phyloP scores from a whole-genome alignment of 2,888 invertebrate species.

The Ophion costatus region DNA sequence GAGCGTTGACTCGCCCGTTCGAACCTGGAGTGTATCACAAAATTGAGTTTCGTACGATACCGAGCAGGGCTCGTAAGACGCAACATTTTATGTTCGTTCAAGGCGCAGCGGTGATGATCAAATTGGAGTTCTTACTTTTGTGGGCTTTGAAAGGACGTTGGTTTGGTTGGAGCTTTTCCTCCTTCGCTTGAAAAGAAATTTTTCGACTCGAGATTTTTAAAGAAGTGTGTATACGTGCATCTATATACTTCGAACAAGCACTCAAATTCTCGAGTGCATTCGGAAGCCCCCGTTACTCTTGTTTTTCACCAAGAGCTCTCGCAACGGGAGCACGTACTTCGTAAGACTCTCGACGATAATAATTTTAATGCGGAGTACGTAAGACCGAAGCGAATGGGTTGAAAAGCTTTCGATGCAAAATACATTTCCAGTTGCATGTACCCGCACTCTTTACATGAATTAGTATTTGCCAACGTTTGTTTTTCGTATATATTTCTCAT shows the following conservation, averaged over 20 bases:
- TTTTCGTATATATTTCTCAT: too few species aligned
- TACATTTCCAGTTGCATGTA: slow-evolving; percentile 18
- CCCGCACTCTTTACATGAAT: not conserved
- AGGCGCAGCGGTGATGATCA: slow-evolving; percentile 15
- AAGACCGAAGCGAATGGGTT: slow-evolving; percentile 13
- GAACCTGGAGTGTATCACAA: not conserved
- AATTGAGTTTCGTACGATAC: slow-evolving; percentile 9
- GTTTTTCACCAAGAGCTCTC: slow-evolving; percentile 12
- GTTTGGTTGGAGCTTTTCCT: slow-evolving; percentile 2
- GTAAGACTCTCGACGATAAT: slow-evolving; percentile 39
- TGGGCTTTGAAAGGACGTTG: slow-evolving; percentile 30
- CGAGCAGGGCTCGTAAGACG: not conserved
- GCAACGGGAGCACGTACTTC: slow-evolving; percentile 30
- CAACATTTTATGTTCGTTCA: slow-evolving; percentile 26
- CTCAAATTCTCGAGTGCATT: slow-evolving; percentile 43
- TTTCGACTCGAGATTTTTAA: slow-evolving; percentile 28
- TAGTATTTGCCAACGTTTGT: not conserved
- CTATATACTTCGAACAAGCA: slow-evolving; percentile 31
- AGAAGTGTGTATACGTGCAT: slow-evolving; percentile 5
- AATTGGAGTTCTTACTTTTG: slow-evolving; percentile 17
- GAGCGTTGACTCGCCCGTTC: not conserved
- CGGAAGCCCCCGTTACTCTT: slow-evolving; percentile 9
- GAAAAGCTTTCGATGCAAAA: slow-evolving; percentile 41
- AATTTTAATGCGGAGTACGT: slow-evolving; percentile 36
- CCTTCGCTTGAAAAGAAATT: slow-evolving; percentile 7